Evolutionary conservation across 1,140 invertebrate genomes (phyloP).

Genomic region (Eciton burchellii): DNA sequence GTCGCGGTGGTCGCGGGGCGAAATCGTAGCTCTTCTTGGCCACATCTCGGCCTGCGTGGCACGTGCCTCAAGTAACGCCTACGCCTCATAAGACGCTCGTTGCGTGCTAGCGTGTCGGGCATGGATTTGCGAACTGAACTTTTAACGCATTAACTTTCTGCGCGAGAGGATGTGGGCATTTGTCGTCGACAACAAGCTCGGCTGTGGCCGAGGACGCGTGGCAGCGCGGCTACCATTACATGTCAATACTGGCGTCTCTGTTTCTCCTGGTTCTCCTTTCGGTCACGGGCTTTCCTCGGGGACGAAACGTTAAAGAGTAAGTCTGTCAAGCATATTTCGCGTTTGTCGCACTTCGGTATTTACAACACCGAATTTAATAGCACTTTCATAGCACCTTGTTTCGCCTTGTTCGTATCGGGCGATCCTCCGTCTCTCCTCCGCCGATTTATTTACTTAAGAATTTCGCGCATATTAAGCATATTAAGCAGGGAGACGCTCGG

Average conservation of each 20-base stretch:
- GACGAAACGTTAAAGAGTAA: neutral
- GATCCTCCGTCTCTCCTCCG: no score
- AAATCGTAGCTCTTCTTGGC: constrained; percentile 76
- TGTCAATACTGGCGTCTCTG: neutral
- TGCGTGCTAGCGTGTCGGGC: constrained; percentile 69
- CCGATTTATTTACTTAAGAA: neutral
- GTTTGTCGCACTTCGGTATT: no score
- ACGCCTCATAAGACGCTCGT: constrained; percentile 79
- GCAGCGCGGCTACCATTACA: neutral
- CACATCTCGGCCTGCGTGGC: constrained; percentile 71
- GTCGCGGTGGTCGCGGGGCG: constrained; percentile 52
- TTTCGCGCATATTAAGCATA: neutral
- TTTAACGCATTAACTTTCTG: constrained; percentile 81
- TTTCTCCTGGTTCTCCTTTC: constrained; percentile 12
- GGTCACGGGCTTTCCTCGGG: neutral
- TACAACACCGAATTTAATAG: no score
- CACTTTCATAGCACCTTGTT: no score
- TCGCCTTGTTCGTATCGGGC: no score
- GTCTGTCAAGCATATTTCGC: no score
- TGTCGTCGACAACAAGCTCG: constrained; percentile 72
- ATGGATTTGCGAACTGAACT: constrained; percentile 83
- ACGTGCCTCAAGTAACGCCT: constrained; percentile 81
- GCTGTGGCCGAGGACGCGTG: constrained; percentile 30
- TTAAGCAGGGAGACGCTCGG: neutral
- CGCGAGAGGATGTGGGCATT: constrained; percentile 81